phyloP scores from a whole-genome alignment of 2,113 vertebrate species.

The Epinephelus cyanopodus region DNA sequence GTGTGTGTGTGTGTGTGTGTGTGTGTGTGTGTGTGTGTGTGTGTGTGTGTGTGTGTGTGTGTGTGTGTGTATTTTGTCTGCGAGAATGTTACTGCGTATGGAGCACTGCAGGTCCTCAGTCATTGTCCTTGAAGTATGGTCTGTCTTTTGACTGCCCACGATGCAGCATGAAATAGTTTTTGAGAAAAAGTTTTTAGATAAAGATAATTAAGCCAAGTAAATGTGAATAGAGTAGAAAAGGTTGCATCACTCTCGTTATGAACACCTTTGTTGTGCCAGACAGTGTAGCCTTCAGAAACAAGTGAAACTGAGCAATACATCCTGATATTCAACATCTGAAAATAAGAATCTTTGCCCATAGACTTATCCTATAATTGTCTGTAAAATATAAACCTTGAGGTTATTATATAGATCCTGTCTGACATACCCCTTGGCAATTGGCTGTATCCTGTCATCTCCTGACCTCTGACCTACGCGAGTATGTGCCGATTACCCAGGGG shows the following conservation, averaged over 20 bases:
- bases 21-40: constrained; percentile 37
- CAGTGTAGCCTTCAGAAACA: neutral
- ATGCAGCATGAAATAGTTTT: constrained; percentile 14
- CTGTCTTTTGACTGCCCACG: constrained; percentile 39
- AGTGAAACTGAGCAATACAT: constrained; percentile 11
- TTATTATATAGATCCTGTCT: constrained; percentile 28
- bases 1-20: constrained; percentile 41
- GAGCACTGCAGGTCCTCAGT: constrained; percentile 51
- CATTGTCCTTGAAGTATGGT: constrained; percentile 46
- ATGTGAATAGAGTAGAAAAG: constrained; percentile 8
- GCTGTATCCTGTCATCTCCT: constrained; percentile 50
- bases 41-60: constrained; percentile 41
- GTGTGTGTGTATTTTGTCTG: constrained; percentile 7
- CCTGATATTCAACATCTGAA: neutral
- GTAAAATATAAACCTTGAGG: constrained; percentile 37
- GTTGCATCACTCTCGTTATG: neutral
- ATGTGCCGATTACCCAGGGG: constrained; percentile 47
- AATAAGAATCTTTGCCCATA: neutral
- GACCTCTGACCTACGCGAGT: constrained; percentile 62
- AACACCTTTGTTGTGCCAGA: neutral
- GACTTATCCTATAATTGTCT: neutral
- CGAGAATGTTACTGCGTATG: constrained; percentile 20
- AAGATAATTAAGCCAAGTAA: neutral
- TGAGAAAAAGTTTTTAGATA: neutral
- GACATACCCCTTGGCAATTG: constrained; percentile 10